Base-by-base conservation (phyloP, 2,888 invertebrate species). In the Lepetodrilus schrolli region DNA sequence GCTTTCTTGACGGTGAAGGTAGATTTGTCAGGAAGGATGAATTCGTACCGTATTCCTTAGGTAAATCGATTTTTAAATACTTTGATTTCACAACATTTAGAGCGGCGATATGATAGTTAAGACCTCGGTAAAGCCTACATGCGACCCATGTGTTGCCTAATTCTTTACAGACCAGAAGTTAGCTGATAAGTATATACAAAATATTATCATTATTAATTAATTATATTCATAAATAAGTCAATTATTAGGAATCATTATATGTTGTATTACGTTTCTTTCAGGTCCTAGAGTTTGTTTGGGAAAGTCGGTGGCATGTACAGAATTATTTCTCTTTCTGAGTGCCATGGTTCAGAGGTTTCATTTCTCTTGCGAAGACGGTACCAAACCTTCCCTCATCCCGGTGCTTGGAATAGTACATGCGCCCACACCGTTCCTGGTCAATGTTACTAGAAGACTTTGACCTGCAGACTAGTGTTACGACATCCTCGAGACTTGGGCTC, bases 1-100 rank as follows among this genome's bases (percentile, higher is more conserved):
- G 83, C 2, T 86, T 86, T 72, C 50, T 87, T 8, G 77, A 81
- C 43, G 74, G 79, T 2, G 38, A 77, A 13, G 80, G 81, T 8
- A 77, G 73, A n/a, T 66, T 78, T 36, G 65, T 20, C 8, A 75
- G 72, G 5, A 70, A 50, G 21, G 78, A 78, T 13, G 80, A 80
- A 70, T 73, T 80, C 23, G 72, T 83, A 50, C 71, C 81, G 13
- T 83, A 83, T 66, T 77, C 77, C 8, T 13, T 80, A 5, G 84
- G 83, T 81, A 70, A 73, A 75, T 1, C 34, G 7, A 43, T 66
- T 66, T 38, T 43, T n/a, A 7, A 4, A 43, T 10, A 43, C 43
- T 43, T n/a, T 10, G 1, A n/a, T 5, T n/a, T 10, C 43, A 7
- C 10, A n/a, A 43, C n/a, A 3, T 43, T 2, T 43, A 43, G 43